Percentiles rank a stretch among this genome's conserved stretches.
phyloP scores from a whole-genome alignment of 1,140 invertebrate genomes.

The Nasonia longicornis region DNA sequence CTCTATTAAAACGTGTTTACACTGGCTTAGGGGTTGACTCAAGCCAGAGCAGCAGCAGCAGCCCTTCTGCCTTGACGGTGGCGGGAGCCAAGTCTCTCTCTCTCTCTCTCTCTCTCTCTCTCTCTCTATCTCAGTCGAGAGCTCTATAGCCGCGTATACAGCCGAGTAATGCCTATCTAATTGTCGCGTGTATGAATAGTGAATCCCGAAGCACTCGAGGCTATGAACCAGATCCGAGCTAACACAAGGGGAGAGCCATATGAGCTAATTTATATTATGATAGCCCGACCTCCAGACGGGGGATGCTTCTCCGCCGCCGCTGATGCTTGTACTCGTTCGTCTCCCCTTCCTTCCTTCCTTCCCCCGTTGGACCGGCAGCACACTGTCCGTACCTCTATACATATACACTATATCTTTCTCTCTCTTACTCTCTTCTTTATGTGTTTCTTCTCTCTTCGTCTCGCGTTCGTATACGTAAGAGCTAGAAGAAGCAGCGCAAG shows the following conservation, averaged over 20 bases:
- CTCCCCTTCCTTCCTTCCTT: neutral
- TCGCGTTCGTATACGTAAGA: conserved; percentile 46
- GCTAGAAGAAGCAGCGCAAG: conserved; percentile 3
- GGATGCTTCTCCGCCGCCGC: conserved; percentile 32
- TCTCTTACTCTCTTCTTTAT: neutral
- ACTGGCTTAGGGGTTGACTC: conserved; percentile 71
- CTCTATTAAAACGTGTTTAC: conserved; percentile 72
- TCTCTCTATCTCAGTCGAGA: conserved; percentile 35
- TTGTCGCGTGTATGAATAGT: conserved; percentile 71
- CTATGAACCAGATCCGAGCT: conserved; percentile 67
- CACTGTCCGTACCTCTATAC: neutral
- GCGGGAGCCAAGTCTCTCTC: conserved; percentile 57
- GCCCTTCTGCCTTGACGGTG: conserved; percentile 56
- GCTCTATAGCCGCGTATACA: conserved; percentile 46
- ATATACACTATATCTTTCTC: neutral
- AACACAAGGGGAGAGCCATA: conserved; percentile 67
- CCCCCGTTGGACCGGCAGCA: too few relatives aligned
- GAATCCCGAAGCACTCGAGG: conserved; percentile 69
- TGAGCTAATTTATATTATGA: conserved; percentile 71
- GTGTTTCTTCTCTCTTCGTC: conserved; percentile 7
- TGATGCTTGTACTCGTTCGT: neutral
- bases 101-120: conserved; percentile 49
- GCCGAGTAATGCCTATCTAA: conserved; percentile 69
- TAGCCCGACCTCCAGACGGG: conserved; percentile 62
- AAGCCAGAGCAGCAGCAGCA: conserved; percentile 49